Base-by-base conservation (phyloP, 2,797 vertebrate genomes). In the Molossus alvarezi region DNA sequence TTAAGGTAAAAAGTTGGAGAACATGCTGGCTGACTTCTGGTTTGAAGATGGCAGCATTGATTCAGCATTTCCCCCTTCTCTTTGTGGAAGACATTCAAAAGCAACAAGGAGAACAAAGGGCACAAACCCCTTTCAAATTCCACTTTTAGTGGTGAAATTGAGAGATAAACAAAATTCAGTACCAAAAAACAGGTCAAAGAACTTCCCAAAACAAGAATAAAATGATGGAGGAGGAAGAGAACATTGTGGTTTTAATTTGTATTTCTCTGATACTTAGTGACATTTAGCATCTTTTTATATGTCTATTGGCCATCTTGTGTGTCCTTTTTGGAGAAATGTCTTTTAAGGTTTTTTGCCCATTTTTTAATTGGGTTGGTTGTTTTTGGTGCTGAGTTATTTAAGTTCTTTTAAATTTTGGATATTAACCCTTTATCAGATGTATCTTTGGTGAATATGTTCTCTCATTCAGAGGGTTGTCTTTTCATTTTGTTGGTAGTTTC, bases 1-100 rank as follows among this genome's bases (percentile, higher is more conserved):
- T 80, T 65, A 88, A 73, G 25, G 64, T 80, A 45, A 75, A 91
- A 83, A 55, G 14, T 64, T 86, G 29, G 33, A 88, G 48, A 82
- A 73, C 20, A n/a, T 88, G 48, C 65, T 93, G 33, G 12, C 65
- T 76, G 48, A 84, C 18, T 82, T 76, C 27, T 67, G 45, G 33
- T 48, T 81, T 88, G 76, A 57, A 73, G 33, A 93, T 12, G 14
- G 33, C 5, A 57, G 27, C 14, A 48, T 64, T 53, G 65, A 65
- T 7, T 12, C 45, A 9, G 15, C 45, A 65, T 88, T 45, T 33
- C 33, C 20, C 29, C 20, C 17, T 58, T 57, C 37, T 65, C 33
- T 82, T 73, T 13, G n/a, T 55, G 14, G 64, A 87, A 71, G 41
- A 5, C 14, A n/a, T 41, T 25, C 33, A 45, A 82, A 73, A 55